Conservation (phyloP, 2,113 vertebrate genomes). For the Muntiacus reevesi region DNA sequence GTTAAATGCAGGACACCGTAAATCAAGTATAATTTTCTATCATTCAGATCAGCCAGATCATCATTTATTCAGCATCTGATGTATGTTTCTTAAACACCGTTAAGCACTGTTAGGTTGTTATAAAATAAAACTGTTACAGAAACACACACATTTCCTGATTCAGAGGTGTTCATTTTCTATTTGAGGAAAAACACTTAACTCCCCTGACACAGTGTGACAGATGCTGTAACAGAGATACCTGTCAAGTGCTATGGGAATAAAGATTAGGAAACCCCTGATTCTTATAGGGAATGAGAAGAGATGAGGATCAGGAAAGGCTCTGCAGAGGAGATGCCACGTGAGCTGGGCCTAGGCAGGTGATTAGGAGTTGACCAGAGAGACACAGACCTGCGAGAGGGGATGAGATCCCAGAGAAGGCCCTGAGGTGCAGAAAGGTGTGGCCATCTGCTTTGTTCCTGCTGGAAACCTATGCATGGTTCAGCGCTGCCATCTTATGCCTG, state of each 20-base stretch:
- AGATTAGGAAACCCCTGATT: not conserved
- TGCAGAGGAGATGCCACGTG: not conserved
- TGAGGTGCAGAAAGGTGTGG: not conserved
- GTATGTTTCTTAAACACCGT: not conserved
- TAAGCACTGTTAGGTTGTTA: not conserved
- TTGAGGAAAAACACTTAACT: not conserved
- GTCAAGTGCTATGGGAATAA: not conserved
- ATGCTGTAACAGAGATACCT: no score
- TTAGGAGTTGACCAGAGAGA: not conserved
- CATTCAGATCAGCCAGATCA: not conserved
- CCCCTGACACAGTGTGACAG: not conserved
- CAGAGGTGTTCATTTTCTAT: not conserved
- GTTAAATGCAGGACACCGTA: not conserved
- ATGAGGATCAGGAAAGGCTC: not conserved
- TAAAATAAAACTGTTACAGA: not conserved
- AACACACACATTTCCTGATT: not conserved
- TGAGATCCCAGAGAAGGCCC: not conserved
- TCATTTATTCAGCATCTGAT: not conserved
- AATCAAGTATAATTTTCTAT: not conserved
- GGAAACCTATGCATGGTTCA: not conserved
- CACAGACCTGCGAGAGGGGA: not conserved
- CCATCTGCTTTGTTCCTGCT: not conserved
- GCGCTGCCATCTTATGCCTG: not conserved
- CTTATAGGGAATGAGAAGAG: not conserved
- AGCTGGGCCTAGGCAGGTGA: not conserved